Base-by-base conservation (phyloP, 2,113 vertebrate species). In the Copsychus sechellarum region DNA sequence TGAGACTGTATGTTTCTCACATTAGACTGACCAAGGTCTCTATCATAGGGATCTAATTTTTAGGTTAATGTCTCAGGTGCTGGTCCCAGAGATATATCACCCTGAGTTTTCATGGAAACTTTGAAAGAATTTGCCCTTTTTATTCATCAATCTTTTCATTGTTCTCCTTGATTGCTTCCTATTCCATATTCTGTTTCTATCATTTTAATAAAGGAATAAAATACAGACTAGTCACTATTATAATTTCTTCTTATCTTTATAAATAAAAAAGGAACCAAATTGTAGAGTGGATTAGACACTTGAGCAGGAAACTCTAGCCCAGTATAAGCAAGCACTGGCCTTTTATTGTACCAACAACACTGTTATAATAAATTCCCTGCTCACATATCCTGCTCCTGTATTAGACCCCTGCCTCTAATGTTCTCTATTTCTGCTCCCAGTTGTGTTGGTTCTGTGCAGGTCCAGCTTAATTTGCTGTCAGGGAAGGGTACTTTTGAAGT, bases 311-410 rank as follows among this genome's bases (percentile, higher is more conserved):
- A 71, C 4, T 86, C 33, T 33, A 61, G 23, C 3, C 9, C 14
- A 54, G 24, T 51, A 76, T 20, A 71, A 91, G 16, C 16, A 57
- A 79, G 6, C 1, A 22, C 5, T 15, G 15, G 4, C 5, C 34
- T 66, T 91, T 92, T 79, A 34, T 10, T 70, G 3, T 15, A 48
- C 21, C 12, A 66, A 56, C 9, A 66, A 1, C 10, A n/a, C 15
- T 79, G 16, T 33, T 66, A 57, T 2, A 43, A 40, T n/a, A 51
- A n/a, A 29, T 74, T 51, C 4, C 42, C 18, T 82, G 33, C 14
- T 60, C 2, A 12, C 0, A 0, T n/a, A 54, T 58, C 28, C 54
- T 88, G 20, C 25, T 81, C 11, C 28, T n/a, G 2, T 47, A 65
- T 42, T 26, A 79, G 21, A 19, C 11, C 13, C 19, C 19, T 61